Evolutionary conservation across 2,797 vertebrate genomes (phyloP).

Genomic region (Cuniculus paca): DNA sequence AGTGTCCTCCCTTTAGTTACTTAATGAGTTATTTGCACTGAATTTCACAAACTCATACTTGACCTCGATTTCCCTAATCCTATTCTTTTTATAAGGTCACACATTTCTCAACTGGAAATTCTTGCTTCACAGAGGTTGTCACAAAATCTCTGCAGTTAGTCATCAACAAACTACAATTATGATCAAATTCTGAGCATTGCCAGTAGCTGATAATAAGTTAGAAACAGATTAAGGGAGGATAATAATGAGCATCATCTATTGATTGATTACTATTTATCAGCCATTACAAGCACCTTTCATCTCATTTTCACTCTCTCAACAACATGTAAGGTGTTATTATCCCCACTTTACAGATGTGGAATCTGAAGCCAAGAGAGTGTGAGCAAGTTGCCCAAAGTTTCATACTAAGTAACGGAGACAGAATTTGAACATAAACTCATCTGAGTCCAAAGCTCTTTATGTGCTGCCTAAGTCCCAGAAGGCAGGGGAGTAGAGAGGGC

Average conservation of each 20-base stretch:
- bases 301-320: neutral
- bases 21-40: neutral
- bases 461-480: neutral
- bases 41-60: neutral
- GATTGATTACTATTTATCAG: neutral
- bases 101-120: conserved; percentile 46
- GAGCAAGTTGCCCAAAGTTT: neutral
- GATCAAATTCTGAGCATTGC: neutral
- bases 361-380: neutral
- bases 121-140: neutral
- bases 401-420: neutral
- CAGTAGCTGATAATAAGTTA: neutral
- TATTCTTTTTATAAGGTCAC: neutral
- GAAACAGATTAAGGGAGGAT: neutral
- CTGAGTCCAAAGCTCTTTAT: neutral
- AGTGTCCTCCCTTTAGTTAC: neutral
- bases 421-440: neutral
- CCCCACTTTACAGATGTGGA: neutral
- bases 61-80: conserved; percentile 4
- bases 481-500: too few species aligned
- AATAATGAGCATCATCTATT: neutral
- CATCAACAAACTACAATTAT: neutral
- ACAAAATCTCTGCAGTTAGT: neutral
- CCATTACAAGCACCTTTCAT: neutral
- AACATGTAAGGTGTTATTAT: neutral